These are phyloP conservation scores for Odocoileus virginianus DNA, from an alignment of 2,113 vertebrate genomes.

Conservation along the genomic window DNA sequence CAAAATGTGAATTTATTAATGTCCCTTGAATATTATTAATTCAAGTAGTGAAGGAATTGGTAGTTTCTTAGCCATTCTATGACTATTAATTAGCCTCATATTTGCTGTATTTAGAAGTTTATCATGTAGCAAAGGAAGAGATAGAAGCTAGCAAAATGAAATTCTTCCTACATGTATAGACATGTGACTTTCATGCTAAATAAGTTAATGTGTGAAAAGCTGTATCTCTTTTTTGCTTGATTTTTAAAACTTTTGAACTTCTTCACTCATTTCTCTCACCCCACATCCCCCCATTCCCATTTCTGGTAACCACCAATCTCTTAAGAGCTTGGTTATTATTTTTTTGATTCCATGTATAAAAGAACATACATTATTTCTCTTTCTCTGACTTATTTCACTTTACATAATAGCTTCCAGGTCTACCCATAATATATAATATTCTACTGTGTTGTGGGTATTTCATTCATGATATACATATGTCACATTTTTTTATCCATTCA, in stretches of 20 bases:
- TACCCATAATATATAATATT: not conserved
- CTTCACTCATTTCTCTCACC: not conserved
- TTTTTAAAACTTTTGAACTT: not conserved
- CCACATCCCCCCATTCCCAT: not conserved
- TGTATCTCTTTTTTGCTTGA: not conserved
- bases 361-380: not conserved
- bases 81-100: not conserved
- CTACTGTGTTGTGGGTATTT: not conserved
- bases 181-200: not conserved
- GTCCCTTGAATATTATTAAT: not conserved
- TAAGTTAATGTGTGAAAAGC: not conserved
- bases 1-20: not conserved
- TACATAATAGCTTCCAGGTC: not conserved
- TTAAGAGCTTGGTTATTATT: not conserved
- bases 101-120: not conserved
- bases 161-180: not conserved
- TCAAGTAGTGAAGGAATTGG: not conserved
- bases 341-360: not conserved
- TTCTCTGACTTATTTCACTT: not conserved
- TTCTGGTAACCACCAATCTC: not conserved
- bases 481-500: not conserved
- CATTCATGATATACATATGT: fast-evolving
- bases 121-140: not conserved
- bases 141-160: not conserved
- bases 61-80: not conserved